These are phyloP conservation scores for Macrosiphum euphorbiae DNA, from an alignment of 2,888 invertebrate species.

Conservation along the genomic window DNA sequence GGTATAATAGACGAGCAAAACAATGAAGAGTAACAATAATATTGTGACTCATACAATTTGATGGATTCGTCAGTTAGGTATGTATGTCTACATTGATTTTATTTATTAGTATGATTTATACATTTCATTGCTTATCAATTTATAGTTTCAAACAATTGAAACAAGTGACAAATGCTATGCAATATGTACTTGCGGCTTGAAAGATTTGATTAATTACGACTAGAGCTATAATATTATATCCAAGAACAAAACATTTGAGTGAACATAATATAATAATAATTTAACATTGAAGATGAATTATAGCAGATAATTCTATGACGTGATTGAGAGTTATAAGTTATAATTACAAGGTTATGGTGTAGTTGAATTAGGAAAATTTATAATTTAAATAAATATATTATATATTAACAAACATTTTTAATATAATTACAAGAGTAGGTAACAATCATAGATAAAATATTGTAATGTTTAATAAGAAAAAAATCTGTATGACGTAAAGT, in stretches of 20 bases:
- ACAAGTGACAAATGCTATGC: neutral
- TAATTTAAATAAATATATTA: no score
- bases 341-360: neutral
- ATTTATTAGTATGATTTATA: neutral
- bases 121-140: neutral
- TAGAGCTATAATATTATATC: neutral
- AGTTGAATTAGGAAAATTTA: neutral
- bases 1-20: neutral
- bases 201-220: neutral
- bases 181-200: neutral
- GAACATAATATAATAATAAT: neutral
- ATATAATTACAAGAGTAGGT: neutral
- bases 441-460: neutral
- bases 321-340: neutral
- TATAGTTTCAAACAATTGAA: neutral
- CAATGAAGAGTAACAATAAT: neutral
- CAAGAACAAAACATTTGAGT: neutral
- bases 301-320: neutral
- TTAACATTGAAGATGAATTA: neutral
- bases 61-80: neutral
- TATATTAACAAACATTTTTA: no score
- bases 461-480: neutral
- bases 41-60: neutral
- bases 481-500: neutral
- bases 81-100: neutral